Conservation (phyloP, 2,113 vertebrate species). For the Rousettus leschenaultii region DNA sequence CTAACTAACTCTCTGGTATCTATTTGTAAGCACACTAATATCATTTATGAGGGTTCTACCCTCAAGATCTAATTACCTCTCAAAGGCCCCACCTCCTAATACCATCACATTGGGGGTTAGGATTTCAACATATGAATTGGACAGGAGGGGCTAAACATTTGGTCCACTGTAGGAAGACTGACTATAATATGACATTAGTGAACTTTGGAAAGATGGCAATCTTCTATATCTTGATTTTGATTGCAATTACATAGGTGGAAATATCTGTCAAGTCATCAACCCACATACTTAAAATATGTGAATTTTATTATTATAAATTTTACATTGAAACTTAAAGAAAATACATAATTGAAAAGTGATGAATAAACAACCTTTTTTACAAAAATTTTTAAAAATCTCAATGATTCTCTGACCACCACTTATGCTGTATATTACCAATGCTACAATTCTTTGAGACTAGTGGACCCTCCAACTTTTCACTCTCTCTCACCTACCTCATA, state of each 20-base stretch:
- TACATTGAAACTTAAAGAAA: not conserved
- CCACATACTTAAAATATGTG: not conserved
- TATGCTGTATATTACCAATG: not conserved
- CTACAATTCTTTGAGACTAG: not conserved
- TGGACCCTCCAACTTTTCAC: not conserved
- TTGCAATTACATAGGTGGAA: not conserved
- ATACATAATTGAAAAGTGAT: slow-evolving; percentile 3
- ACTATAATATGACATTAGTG: not conserved
- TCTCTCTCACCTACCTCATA: not conserved
- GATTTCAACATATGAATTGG: not conserved
- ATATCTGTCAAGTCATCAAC: not conserved
- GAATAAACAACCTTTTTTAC: not conserved
- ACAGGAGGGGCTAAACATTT: not conserved
- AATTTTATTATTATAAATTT: not conserved
- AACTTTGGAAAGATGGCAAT: not conserved
- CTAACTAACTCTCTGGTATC: not conserved
- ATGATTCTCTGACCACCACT: not conserved
- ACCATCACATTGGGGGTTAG: not conserved
- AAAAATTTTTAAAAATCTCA: not conserved
- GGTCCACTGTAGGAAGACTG: not conserved
- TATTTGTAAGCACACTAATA: not conserved
- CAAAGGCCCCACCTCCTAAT: not conserved
- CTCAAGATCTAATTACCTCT: not conserved
- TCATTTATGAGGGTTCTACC: not conserved
- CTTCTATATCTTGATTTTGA: not conserved